phyloP scores from a whole-genome alignment of 1,140 invertebrate genomes.

The Lineus longissimus region DNA sequence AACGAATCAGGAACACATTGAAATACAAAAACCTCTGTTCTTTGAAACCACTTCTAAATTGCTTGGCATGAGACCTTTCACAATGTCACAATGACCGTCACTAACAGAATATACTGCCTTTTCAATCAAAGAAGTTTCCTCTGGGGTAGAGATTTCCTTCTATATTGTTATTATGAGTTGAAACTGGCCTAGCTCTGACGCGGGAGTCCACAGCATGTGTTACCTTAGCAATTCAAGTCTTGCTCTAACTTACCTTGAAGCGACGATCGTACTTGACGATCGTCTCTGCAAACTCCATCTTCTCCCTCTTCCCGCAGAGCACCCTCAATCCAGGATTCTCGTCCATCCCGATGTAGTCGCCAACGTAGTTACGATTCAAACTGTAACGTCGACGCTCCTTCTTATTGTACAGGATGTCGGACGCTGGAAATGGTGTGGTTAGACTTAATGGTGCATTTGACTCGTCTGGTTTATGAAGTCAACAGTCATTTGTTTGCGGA shows the following conservation, averaged over 20 bases:
- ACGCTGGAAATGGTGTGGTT: constrained; percentile 53
- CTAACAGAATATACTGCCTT: not conserved
- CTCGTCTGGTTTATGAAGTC: not conserved
- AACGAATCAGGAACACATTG: constrained; percentile 13
- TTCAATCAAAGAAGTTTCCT: too few relatives aligned
- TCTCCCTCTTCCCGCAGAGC: constrained; percentile 64
- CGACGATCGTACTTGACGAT: constrained; percentile 70
- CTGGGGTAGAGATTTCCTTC: too few relatives aligned
- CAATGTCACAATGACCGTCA: not conserved
- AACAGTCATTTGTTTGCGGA: not conserved
- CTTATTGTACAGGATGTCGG: constrained; percentile 63
- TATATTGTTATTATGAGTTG: too few relatives aligned
- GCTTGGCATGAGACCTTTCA: too few relatives aligned
- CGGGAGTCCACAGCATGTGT: too few relatives aligned
- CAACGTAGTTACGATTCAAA: constrained; percentile 69
- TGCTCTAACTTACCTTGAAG: constrained; percentile 61
- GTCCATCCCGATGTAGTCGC: constrained; percentile 73
- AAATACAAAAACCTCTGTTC: not conserved
- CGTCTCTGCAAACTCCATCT: constrained; percentile 67
- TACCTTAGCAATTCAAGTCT: too few relatives aligned
- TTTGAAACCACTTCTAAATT: too few relatives aligned
- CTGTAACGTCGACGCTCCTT: constrained; percentile 67
- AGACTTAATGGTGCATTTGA: constrained; percentile 8
- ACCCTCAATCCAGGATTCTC: constrained; percentile 60
- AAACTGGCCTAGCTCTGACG: too few relatives aligned